Conservation (phyloP, 37 sponge, comb jelly and placozoan genomes). For the Ephydatia muelleri region DNA sequence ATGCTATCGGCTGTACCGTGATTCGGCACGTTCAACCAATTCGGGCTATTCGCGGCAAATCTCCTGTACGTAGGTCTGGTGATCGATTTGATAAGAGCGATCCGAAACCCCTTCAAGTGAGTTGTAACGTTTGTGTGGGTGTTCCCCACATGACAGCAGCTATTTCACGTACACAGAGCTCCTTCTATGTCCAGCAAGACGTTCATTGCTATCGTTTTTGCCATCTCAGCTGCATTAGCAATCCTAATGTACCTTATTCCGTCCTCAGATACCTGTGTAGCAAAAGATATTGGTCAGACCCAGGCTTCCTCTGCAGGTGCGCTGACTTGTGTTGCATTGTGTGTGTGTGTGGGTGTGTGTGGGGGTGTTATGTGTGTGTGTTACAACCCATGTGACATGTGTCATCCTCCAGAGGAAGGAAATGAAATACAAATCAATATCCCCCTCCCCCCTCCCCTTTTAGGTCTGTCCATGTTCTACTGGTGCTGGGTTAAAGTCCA, state of each 20-base stretch:
- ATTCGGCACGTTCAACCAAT: slow-evolving; percentile 58
- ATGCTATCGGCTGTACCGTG: slow-evolving; percentile 16
- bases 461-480: slow-evolving; percentile 87
- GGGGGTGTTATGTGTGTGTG: neutral
- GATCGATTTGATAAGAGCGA: slow-evolving; percentile 66
- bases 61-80: slow-evolving; percentile 74
- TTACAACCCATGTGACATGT: neutral
- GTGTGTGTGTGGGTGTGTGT: slow-evolving; percentile 7
- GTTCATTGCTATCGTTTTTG: neutral
- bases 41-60: slow-evolving; percentile 58
- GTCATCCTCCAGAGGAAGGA: neutral
- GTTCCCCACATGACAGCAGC: neutral
- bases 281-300: neutral
- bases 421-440: neutral
- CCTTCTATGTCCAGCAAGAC: neutral
- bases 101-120: slow-evolving; percentile 86
- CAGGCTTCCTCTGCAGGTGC: neutral
- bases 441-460: too few relatives aligned
- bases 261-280: neutral
- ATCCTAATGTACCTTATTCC: neutral
- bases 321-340: neutral
- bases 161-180: neutral
- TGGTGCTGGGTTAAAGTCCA: slow-evolving; percentile 78
- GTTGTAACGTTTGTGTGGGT: neutral
- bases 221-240: neutral